Base-by-base conservation (phyloP, 2,797 vertebrate species). In the Cebuella pygmaea region DNA sequence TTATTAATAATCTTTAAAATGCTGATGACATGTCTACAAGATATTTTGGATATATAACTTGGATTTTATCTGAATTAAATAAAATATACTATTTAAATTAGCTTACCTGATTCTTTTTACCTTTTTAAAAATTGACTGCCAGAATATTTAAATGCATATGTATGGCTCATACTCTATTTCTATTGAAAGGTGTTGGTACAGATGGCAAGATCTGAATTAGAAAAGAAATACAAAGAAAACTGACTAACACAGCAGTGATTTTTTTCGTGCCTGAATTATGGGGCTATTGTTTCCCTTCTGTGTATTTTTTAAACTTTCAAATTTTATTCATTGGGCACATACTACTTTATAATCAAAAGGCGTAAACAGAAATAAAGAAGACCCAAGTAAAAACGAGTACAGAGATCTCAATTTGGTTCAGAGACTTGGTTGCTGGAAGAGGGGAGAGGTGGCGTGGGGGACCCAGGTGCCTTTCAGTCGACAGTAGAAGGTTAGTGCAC, bases 281-380 rank as follows among this genome's bases (percentile, higher is more conserved):
- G n/a, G n/a, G 52, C 48, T 84, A 44, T 7, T 75, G 44, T 70
- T 79, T 72, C 8, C 4, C 33, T 61, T 88, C 30, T 48, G 33
- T 36, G 1, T 81, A 64, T 50, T 96, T 97, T 90, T 81, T 78
- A 22, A 82, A 50, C 76, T 72, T 95, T 20, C 52, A 83, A 55
- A 94, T 90, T 50, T 90, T 96, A 94, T 85, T 92, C 72, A 80
- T 44, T 79, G 80, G 74, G 30, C 52, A 75, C 13, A 14, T 79
- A 74, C 75, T 85, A 93, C 36, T 95, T 93, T 91, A 83, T 64
- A 91, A 96, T 83, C 55, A 92, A 96, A 84, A 97, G 84, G 78
- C 76, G 67, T 27, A 74, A 91, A 86, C 0, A 96, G 75, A 95
- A 86, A 93, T 55, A 92, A 84, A 84, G 14, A 87, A 75, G 86